Evolutionary conservation across 92 coral and sea anemone genomes (phyloP), one percentile per base, ranked within the genome.

Genomic region (Paramuricea clavata): DNA sequence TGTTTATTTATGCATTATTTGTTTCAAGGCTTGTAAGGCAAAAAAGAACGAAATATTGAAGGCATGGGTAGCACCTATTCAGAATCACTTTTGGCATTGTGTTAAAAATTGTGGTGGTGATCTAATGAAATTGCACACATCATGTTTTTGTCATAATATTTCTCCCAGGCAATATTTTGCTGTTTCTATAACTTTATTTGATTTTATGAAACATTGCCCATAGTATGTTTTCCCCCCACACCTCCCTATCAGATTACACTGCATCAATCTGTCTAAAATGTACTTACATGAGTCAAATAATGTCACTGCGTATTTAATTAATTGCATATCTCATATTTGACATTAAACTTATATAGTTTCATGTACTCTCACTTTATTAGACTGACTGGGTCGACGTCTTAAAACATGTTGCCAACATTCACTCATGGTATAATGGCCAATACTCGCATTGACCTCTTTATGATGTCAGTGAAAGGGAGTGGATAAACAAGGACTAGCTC

Each of bases 21-120:
- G 11, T 80, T 80, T 30, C 36, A 27, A 80, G 85, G 85, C 85
- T 80, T 62, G 85, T n/a, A n/a, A n/a, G n/a, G n/a, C n/a, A n/a
- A n/a, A n/a, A n/a, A n/a, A n/a, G n/a, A 79, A 79, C 50, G 85
- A 59, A n/a, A 36, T 80, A 30, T 27, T 80, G 52, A 80, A 80
- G 70, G 44, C 42, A 57, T 80, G 85, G 85, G 3, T 43, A n/a
- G 71, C 85, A 80, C 43, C 27, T 26, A 80, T 80, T 5, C 75
- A 41, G 25, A 80, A 80, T 31, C 75, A 80, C 85, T 80, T 80
- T 72, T 82, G 86, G 86, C 86, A 82, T 41, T 82, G 78, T 41
- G 73, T 57, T 30, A 67, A 82, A 21, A 26, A 82, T 3, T 82
- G 86, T 72, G 61, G 76, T 49, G 60, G 62, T 34, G 60, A 82